Evolutionary conservation across 2,113 vertebrate genomes (phyloP).

Genomic region (Oreotrochilus melanogaster): DNA sequence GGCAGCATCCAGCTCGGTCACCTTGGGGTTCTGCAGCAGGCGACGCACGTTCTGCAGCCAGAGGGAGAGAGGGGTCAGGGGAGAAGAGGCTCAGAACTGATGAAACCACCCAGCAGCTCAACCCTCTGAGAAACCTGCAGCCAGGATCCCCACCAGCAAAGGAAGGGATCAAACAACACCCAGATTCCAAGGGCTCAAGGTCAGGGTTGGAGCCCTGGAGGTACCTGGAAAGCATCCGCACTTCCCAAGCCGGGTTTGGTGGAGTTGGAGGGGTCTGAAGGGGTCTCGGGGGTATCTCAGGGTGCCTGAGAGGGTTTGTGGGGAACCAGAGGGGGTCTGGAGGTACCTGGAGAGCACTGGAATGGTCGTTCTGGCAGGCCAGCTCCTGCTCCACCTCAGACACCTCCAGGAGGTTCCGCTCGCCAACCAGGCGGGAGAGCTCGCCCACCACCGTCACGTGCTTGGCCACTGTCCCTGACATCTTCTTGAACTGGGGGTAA

Average conservation of each 20-base stretch:
- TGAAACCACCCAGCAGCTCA: background rate
- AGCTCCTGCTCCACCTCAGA: conserved; percentile 96
- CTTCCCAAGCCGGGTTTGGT: too few species aligned
- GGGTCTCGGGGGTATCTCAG: too few species aligned
- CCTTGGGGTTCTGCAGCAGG: conserved; percentile 87
- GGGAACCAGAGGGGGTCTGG: too few species aligned
- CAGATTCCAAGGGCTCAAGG: too few species aligned
- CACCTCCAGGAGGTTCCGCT: conserved; percentile 89
- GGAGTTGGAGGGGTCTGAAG: too few species aligned
- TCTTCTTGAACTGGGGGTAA: conserved; percentile 98
- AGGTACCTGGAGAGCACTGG: conserved; percentile 91
- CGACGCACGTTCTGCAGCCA: conserved; percentile 85
- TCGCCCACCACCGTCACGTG: conserved; percentile 97
- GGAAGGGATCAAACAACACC: too few species aligned
- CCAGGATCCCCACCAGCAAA: background rate
- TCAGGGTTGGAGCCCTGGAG: rapidly evolving
- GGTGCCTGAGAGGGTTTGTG: too few species aligned
- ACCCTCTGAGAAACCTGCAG: background rate
- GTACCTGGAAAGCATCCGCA: too few species aligned
- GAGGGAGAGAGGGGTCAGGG: background rate
- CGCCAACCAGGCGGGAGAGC: conserved; percentile 87
- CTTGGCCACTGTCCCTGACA: conserved; percentile 96
- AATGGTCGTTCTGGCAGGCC: conserved; percentile 95
- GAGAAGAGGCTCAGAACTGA: too few species aligned
- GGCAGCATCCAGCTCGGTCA: conserved; percentile 86